Evolutionary conservation across 2,113 vertebrate species (phyloP), one percentile per base, ranked within the genome.

Genomic region (Donacobius atricapilla): DNA sequence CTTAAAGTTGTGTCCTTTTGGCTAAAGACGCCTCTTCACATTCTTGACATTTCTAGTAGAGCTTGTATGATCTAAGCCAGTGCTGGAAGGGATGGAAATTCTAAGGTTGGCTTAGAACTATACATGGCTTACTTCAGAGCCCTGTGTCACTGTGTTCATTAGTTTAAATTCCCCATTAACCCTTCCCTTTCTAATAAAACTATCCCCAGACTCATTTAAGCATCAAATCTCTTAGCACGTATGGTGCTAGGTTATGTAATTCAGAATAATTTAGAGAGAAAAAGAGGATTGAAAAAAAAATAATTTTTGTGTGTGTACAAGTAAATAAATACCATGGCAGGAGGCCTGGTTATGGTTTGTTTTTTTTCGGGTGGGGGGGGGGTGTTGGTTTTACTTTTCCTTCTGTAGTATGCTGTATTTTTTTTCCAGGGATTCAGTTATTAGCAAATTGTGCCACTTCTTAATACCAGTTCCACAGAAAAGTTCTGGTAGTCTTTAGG

Each of bases 1-100:
- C 99, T 99, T 99, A 98, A 99, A 99, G 98, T 98, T 99, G 98
- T 98, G 98, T 98, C 98, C 98, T 98, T 98, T 98, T 97, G 98
- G 97, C 97, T 98, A 98, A 98, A 98, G 98, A 98, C 98, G 97
- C 98, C 97, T 98, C 98, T 98, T 98, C 97, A 98, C 97, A 98
- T 98, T 98, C 98, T 98, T 98, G 98, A 98, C 98, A 98, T 98
- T 98, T 98, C 98, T 97, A 98, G 98, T 98, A 98, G 98, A 98
- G 97, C 97, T 97, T 97, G 98, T 98, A 98, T 98, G 98, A 98
- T 98, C 98, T 98, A 98, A 98, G 98, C 97, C 96, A 97, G 95
- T 96, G 96, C 97, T 98, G 97, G 97, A 98, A 97, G 97, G 96
- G 97, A 97, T 95, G 98, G 94, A 97, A 98, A 98, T 98, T 98